Conservation (phyloP, 2,113 vertebrate species). For the Anser cygnoides region DNA sequence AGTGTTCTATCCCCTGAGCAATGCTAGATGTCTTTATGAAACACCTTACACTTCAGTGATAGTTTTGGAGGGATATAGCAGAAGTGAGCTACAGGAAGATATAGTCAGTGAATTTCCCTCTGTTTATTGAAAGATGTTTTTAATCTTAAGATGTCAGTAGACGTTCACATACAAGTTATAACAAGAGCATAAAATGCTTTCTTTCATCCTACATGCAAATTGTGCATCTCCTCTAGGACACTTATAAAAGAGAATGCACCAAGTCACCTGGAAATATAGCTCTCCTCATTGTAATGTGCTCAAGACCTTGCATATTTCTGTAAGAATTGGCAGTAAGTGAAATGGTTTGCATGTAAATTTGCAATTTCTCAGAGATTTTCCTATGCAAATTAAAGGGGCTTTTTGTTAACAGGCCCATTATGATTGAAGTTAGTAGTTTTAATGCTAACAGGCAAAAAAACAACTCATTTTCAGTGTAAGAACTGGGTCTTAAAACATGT, state of each 20-base stretch:
- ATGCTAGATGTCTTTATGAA: neutral
- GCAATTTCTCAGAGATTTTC: neutral
- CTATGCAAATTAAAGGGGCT: neutral
- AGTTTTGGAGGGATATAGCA: neutral
- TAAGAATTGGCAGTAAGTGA: neutral
- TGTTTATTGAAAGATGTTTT: neutral
- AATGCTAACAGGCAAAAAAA: neutral
- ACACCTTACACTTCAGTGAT: neutral
- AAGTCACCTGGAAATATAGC: neutral
- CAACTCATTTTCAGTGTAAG: neutral
- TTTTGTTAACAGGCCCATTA: neutral
- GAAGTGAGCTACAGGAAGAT: neutral
- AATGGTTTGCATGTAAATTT: fast-evolving
- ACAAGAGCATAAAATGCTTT: neutral
- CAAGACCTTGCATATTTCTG: neutral
- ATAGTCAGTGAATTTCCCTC: neutral
- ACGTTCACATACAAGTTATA: neutral
- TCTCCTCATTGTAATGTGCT: neutral
- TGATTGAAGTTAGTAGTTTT: neutral
- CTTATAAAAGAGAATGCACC: neutral
- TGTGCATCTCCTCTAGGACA: neutral
- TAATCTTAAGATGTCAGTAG: neutral
- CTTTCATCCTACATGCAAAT: neutral
- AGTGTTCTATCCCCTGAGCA: neutral
- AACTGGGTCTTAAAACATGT: neutral